Conservation (phyloP, 2,113 vertebrate species). For the Rhea pennata region DNA sequence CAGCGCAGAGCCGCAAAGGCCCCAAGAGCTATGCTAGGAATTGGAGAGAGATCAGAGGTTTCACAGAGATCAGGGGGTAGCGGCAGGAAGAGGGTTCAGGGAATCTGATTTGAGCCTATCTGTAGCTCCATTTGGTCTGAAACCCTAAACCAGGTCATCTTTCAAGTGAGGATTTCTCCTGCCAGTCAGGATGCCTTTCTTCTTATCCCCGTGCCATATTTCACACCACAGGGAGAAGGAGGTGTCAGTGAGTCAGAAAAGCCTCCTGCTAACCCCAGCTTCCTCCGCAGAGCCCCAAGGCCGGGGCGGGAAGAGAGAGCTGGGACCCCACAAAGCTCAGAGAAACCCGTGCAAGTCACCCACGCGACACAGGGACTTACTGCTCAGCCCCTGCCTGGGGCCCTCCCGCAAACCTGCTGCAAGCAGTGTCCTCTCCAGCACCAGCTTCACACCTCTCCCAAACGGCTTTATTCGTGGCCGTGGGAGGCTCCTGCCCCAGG, state of each 20-base stretch:
- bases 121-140: neutral
- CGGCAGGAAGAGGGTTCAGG: neutral
- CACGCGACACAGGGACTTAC: fast-evolving
- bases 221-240: fast-evolving
- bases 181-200: neutral
- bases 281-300: neutral
- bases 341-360: neutral
- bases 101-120: neutral
- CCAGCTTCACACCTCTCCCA: neutral
- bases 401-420: neutral
- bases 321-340: neutral
- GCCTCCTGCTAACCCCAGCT: neutral
- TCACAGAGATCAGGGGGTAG: neutral
- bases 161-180: neutral
- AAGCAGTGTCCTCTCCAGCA: fast-evolving
- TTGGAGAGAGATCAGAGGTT: slow-evolving; percentile 58
- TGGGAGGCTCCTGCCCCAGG: neutral
- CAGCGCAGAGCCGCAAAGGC: neutral
- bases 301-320: neutral
- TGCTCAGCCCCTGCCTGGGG: neutral
- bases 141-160: slow-evolving; percentile 2
- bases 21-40: neutral
- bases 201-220: neutral
- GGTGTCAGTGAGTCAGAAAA: neutral
- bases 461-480: fast-evolving